Evolutionary conservation across 2,888 invertebrate species (phyloP).

Genomic region (Patella caerulea): DNA sequence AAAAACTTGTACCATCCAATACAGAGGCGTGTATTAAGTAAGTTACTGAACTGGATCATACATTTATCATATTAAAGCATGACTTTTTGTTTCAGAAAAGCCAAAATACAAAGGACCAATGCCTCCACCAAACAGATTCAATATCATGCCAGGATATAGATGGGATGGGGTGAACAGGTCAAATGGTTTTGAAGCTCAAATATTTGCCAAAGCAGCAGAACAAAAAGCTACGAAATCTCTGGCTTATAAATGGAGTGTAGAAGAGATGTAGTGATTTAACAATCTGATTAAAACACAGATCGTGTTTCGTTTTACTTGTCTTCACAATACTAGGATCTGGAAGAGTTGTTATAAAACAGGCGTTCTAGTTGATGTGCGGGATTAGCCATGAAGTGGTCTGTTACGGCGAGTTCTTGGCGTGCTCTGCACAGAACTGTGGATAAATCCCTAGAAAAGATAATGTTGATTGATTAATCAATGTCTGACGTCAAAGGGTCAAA

Average conservation of each 20-base stretch:
- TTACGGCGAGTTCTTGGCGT: no score
- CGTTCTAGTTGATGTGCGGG: no score
- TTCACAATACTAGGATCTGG: not conserved
- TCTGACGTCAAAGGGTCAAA: no score
- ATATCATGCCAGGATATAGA: slow-evolving; percentile 91
- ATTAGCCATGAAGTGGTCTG: no score
- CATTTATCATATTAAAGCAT: no score
- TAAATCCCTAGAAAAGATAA: no score
- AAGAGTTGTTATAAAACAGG: not conserved
- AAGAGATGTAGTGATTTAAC: slow-evolving; percentile 84
- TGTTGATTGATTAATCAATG: no score
- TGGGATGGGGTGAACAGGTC: slow-evolving; percentile 99
- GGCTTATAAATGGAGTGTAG: slow-evolving; percentile 93
- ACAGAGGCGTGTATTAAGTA: no score
- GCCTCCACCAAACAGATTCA: slow-evolving; percentile 91
- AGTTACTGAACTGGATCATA: no score
- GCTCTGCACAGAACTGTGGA: no score
- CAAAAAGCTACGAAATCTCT: slow-evolving; percentile 84
- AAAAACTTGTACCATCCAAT: no score
- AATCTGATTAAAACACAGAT: not conserved
- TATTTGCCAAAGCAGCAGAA: slow-evolving; percentile 75
- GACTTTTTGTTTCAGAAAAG: slow-evolving; percentile 57
- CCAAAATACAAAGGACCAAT: slow-evolving; percentile 82
- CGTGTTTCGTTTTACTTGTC: not conserved
- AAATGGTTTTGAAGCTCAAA: slow-evolving; percentile 93